Conservation (phyloP, 2,797 vertebrate genomes). For the Thaleichthys pacificus region DNA sequence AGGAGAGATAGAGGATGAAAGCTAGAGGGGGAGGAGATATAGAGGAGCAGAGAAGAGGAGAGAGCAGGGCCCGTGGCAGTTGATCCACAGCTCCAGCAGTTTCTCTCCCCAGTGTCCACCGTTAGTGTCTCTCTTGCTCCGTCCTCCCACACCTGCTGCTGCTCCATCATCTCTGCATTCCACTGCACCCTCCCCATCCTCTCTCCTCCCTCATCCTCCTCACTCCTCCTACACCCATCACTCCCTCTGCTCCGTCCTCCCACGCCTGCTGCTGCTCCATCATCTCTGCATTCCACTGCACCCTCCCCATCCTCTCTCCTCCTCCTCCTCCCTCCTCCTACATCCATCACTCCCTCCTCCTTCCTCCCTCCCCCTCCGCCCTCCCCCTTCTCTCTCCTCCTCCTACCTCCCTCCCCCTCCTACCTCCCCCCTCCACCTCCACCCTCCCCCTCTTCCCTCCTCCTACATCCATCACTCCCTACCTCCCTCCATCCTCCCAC, state of each 20-base stretch:
- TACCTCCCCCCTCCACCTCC: too few species aligned
- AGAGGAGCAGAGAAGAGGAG: not conserved
- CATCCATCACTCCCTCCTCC: too few species aligned
- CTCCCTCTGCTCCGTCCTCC: not conserved
- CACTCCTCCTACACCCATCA: too few species aligned
- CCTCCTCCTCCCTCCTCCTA: too few species aligned
- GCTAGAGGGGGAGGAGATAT: slow-evolving; percentile 1
- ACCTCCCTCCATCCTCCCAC: too few species aligned
- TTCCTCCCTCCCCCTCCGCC: slow-evolving; percentile 4
- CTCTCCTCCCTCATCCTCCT: too few species aligned
- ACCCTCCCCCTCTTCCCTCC: too few species aligned
- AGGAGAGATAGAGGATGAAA: not conserved
- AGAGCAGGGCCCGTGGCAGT: slow-evolving; percentile 20
- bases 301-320: slow-evolving; percentile 9
- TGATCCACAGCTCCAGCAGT: slow-evolving; percentile 43
- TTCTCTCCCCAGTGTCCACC: slow-evolving; percentile 39
- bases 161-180: slow-evolving; percentile 42
- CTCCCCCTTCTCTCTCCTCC: not conserved
- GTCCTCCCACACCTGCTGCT: slow-evolving; percentile 16
- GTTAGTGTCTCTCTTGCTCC: slow-evolving; percentile 26
- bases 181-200: slow-evolving; percentile 37
- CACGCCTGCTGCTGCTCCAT: slow-evolving; percentile 19
- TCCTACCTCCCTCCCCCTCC: too few species aligned
- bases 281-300: slow-evolving; percentile 50
- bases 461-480: too few species aligned